These are phyloP conservation scores for Temnothorax nylanderi DNA, from an alignment of 1,140 invertebrate genomes.

Conservation along the genomic window DNA sequence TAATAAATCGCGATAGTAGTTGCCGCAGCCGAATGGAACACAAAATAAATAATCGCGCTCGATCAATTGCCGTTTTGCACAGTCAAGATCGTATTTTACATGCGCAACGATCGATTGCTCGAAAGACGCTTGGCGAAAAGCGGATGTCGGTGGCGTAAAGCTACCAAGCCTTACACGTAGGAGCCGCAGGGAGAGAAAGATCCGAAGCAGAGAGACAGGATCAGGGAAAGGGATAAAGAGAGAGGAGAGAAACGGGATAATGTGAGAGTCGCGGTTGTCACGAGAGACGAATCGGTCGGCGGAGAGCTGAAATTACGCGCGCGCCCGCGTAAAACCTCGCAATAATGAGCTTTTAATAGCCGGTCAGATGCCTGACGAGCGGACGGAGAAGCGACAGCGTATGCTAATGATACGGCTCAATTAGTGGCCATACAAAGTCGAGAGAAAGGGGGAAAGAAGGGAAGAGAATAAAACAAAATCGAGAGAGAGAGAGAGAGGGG, in stretches of 20 bases:
- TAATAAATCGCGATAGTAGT: neutral
- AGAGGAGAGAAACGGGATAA: neutral
- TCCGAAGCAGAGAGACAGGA: neutral
- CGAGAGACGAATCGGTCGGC: slow-evolving; percentile 33
- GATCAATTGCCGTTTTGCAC: slow-evolving; percentile 24
- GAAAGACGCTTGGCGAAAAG: neutral
- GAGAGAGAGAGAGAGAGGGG: neutral
- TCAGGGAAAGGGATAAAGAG: neutral
- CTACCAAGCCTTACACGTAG: neutral
- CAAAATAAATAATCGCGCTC: slow-evolving; percentile 25
- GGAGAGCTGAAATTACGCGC: slow-evolving; percentile 59
- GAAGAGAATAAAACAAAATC: neutral
- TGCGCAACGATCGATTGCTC: slow-evolving; percentile 32
- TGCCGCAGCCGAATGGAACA: neutral
- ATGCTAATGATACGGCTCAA: slow-evolving; percentile 79
- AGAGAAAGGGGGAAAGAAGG: neutral
- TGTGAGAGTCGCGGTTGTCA: slow-evolving; percentile 29
- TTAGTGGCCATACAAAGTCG: slow-evolving; percentile 73
- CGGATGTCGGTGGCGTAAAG: neutral
- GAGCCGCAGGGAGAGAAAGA: slow-evolving; percentile 5
- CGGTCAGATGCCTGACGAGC: slow-evolving; percentile 31
- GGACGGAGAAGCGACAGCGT: slow-evolving; percentile 54
- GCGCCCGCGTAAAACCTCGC: slow-evolving; percentile 72
- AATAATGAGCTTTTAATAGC: slow-evolving; percentile 78
- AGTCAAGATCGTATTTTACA: slow-evolving; percentile 1